These are phyloP conservation scores for Akabosia matsudoensis DNA, from an alignment of 1,140 invertebrate species.

Conservation along the genomic window DNA sequence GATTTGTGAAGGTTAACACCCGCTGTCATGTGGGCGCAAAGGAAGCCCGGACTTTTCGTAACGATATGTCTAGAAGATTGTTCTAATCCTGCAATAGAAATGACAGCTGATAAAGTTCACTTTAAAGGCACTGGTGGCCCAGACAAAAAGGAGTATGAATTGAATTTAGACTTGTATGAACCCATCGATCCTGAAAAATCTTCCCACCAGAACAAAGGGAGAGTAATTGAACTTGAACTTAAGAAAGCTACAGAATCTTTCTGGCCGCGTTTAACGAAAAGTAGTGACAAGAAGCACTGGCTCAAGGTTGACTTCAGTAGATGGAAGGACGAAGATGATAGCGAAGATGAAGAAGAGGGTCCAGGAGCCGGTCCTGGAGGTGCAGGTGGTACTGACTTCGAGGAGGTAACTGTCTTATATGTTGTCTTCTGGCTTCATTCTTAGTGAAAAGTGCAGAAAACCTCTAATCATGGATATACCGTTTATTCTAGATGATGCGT, in stretches of 20 bases:
- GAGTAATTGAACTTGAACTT: slow-evolving; percentile 74
- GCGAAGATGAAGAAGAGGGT: slow-evolving; percentile 60
- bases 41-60: slow-evolving; percentile 71
- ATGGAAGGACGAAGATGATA: slow-evolving; percentile 92
- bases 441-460: background rate
- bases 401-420: slow-evolving; percentile 55
- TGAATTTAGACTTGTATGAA: slow-evolving; percentile 75
- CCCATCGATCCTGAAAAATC: slow-evolving; percentile 75
- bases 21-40: slow-evolving; percentile 87
- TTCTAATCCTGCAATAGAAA: slow-evolving; percentile 75
- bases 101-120: slow-evolving; percentile 73
- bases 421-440: no score
- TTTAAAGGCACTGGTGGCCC: slow-evolving; percentile 84
- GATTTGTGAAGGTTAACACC: slow-evolving; percentile 60
- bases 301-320: slow-evolving; percentile 95
- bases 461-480: background rate
- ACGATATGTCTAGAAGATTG: slow-evolving; percentile 87
- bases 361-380: slow-evolving; percentile 32
- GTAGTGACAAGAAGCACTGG: slow-evolving; percentile 89
- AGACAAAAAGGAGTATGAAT: slow-evolving; percentile 78
- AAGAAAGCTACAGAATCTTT: slow-evolving; percentile 70
- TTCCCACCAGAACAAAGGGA: slow-evolving; percentile 59
- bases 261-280: slow-evolving; percentile 72
- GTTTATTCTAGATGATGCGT: slow-evolving; percentile 57
- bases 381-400: slow-evolving; percentile 54